Evolutionary conservation across 1,140 invertebrate species (phyloP).

Genomic region (Heliconius nattereri): DNA sequence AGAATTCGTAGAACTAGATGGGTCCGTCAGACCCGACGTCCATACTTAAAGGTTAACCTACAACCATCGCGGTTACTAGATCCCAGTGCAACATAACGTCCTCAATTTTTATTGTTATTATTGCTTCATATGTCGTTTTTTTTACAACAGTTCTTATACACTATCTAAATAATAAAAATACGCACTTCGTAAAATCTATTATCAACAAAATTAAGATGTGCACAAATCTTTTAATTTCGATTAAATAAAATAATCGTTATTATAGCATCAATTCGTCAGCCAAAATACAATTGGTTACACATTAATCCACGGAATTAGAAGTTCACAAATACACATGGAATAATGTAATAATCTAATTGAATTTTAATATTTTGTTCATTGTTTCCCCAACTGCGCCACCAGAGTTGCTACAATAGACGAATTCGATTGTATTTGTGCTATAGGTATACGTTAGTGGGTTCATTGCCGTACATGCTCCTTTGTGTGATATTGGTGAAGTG

Average conservation of each 20-base stretch:
- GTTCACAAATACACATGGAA: background rate
- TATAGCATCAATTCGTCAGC: background rate
- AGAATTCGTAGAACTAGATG: no score
- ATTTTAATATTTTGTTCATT: background rate
- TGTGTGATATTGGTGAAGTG: no score
- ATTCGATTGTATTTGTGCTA: background rate
- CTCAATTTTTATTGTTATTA: no score
- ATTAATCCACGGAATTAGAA: background rate
- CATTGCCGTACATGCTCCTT: no score
- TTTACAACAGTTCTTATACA: no score
- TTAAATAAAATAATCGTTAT: background rate
- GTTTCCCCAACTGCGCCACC: background rate
- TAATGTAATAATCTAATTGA: background rate
- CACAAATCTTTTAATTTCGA: background rate
- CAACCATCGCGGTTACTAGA: no score
- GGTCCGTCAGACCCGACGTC: no score
- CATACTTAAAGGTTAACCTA: no score
- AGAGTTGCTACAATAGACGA: background rate
- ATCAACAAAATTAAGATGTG: background rate
- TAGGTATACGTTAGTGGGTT: background rate
- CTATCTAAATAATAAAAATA: no score
- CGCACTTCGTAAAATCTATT: no score
- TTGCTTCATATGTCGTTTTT: no score
- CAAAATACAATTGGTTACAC: background rate
- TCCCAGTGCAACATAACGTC: no score